Evolutionary conservation across 2,888 invertebrate genomes (phyloP).

Genomic region (Calephelis perditalis): DNA sequence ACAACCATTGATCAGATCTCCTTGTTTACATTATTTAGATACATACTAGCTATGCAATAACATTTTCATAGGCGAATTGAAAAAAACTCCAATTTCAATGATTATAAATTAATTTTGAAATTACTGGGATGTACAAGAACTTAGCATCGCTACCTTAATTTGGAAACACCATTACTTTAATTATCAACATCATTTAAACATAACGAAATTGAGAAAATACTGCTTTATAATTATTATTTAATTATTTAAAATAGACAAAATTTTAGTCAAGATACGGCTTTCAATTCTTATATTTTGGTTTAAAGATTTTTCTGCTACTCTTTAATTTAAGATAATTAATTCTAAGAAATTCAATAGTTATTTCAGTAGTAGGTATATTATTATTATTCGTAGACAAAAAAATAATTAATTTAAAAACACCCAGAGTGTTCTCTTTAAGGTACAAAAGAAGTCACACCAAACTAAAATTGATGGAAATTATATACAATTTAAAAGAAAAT

Average conservation of each 20-base stretch:
- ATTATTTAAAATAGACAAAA: too few relatives aligned
- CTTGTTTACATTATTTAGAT: slow-evolving; percentile 18
- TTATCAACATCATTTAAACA: slow-evolving; percentile 10
- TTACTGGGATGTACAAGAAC: slow-evolving; percentile 2
- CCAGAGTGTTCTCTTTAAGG: background rate
- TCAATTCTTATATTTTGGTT: too few relatives aligned
- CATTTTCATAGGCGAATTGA: background rate
- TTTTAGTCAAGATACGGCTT: too few relatives aligned
- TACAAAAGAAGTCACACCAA: background rate
- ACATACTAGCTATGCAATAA: slow-evolving; percentile 11
- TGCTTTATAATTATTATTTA: background rate
- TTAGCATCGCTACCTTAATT: slow-evolving; percentile 6
- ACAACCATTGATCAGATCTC: slow-evolving; percentile 60
- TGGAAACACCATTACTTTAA: background rate
- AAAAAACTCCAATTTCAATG: background rate
- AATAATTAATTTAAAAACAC: background rate
- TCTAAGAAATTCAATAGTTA: slow-evolving; percentile 2
- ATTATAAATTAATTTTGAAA: background rate
- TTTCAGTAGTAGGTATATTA: background rate
- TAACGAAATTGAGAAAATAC: slow-evolving; percentile 8
- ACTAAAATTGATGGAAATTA: background rate
- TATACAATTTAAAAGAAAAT: background rate
- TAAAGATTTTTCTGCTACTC: background rate
- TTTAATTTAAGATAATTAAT: background rate
- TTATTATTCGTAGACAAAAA: background rate